Evolutionary conservation across 2,113 vertebrate species (phyloP), one percentile per base, ranked within the genome.

Genomic region (Sardina pilchardus): DNA sequence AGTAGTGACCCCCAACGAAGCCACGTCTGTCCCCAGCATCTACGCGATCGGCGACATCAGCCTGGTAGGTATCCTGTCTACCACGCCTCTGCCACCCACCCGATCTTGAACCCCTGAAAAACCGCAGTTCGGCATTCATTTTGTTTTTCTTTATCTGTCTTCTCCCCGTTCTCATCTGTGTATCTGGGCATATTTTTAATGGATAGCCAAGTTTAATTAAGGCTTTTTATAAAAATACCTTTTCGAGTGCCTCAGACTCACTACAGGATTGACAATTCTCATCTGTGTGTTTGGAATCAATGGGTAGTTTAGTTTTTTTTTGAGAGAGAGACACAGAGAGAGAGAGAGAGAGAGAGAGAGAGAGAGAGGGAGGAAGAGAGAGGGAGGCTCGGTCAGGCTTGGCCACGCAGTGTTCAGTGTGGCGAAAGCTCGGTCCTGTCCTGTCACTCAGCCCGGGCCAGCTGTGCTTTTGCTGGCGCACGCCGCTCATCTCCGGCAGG

Each of bases 41-140:
- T 99, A 95, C 24, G 97, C 97, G 85, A 90, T 99, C 0, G 98
- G 98, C 82, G 98, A 99, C 85, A 95, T 98, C 59, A 90, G 95
- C 0, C 96, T 98, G 97, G 98, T 98, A 89, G 43, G 92, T 47
- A 39, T 53, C 21, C 6, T 34, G 10, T 7, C 26, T 24, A 34
- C 63, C 0, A 10, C 63, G 10, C 63, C n/a, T 6, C 59, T 0
- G 24, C 7, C 59, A n/a, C 24, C 19, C 16, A 21, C 16, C 56
- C 24, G 3, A 9, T 4, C 56, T 21, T 59, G 24, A 5, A 59
- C 14, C 63, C 59, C 4, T 10, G 4, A 10, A 9, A 30, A 34
- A 30, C 9, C 26, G 10, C 10, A 14, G 26, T 30, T 63, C 21
- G 6, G 24, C 21, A 63, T 26, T 7, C 3, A 34, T 71, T 30